Base-by-base conservation (phyloP, 2,797 vertebrate genomes). In the Vipera ursinii region DNA sequence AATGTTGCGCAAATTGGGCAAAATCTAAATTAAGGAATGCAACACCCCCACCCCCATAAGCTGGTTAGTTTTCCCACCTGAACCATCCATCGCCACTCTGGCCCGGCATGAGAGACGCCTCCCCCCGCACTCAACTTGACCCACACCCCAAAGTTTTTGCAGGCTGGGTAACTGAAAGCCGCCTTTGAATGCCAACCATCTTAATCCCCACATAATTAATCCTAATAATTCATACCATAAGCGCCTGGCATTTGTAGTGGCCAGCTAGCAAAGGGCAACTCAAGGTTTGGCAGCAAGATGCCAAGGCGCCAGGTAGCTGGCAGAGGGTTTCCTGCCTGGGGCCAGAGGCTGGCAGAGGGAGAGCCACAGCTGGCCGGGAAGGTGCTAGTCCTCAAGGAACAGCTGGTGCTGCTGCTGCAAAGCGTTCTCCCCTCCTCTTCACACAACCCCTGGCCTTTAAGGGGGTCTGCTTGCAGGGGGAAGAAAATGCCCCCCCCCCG, bases 171-270 rank as follows among this genome's bases (percentile, higher is more conserved):
- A 92, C 97, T 94, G 96, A 96, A 95, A 57, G 92, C 93, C 93
- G 92, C 4, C 0, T 82, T 95, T 95, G 97, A 97, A 95, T 96
- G 94, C 93, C 96, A 89, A 59, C 95, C 87, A 95, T 93, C 94
- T 93, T 20, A 20, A 73, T 22, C 32, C 73, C 20, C 7, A 44
- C 10, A 10, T 10, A 44, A 20, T 22, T 38, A 20, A 20, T 73
- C 32, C 17, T 78, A 8, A 78, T 44, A 3, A 78, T 22, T 78
- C 73, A 44, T 10, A 22, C 17, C 17, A 10, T 78, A 44, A 78
- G 44, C 3, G 8, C 38, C 22, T 22, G 32, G 69, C 69, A 44
- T 44, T 22, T 4, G 61, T 93, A 94, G 94, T 94, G 94, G 95
- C 89, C 89, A 65, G 96, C 94, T 93, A 94, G 93, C 94, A 6